phyloP scores from a whole-genome alignment of 2,113 vertebrate genomes.

The Prunella fulvescens region DNA sequence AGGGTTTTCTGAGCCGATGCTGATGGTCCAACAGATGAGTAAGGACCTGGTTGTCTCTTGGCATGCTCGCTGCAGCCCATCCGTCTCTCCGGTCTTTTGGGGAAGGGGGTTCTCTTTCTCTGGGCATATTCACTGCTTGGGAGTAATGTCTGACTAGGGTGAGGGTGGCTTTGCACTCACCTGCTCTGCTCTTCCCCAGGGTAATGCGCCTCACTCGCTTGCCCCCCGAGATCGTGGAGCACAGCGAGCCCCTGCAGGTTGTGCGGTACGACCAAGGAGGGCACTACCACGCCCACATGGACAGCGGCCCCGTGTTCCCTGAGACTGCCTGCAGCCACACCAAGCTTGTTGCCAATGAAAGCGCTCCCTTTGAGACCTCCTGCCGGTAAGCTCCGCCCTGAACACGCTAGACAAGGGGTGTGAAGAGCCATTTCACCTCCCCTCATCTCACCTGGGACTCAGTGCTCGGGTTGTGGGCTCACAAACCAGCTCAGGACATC shows the following conservation, averaged over 20 bases:
- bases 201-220: constrained; percentile 88
- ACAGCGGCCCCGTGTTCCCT: constrained; percentile 85
- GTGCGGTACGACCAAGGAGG: constrained; percentile 89
- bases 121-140: neutral
- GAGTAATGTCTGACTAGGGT: neutral
- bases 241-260: constrained; percentile 93
- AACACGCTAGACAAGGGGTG: rapidly evolving
- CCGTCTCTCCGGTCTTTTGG: neutral
- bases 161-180: neutral
- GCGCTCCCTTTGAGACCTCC: constrained; percentile 84
- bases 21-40: neutral
- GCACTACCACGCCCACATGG: constrained; percentile 91
- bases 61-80: neutral
- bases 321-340: constrained; percentile 91
- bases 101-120: constrained; percentile 28
- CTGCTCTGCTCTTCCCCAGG: constrained; percentile 64
- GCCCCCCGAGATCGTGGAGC: constrained; percentile 85
- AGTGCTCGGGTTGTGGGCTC: neutral
- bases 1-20: neutral
- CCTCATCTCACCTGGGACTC: rapidly evolving
- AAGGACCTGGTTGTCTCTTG: neutral
- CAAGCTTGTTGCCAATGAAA: constrained; percentile 85
- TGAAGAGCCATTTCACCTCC: neutral
- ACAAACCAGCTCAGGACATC: neutral
- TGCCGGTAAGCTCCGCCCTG: constrained; percentile 81